Conservation (phyloP, 1,140 invertebrate genomes). For the Dryas iulia region DNA sequence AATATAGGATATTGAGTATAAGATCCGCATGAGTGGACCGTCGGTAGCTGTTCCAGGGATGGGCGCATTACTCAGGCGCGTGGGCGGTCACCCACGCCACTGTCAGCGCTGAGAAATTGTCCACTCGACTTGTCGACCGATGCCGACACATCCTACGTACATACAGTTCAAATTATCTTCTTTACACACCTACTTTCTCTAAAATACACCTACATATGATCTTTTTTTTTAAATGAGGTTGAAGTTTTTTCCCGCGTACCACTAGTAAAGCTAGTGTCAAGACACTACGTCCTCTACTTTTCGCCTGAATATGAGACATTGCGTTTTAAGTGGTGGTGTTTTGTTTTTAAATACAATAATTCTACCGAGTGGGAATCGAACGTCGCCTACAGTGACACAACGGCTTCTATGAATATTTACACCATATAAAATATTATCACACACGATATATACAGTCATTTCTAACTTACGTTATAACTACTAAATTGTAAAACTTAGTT, state of each 20-base stretch:
- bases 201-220: constrained; percentile 14
- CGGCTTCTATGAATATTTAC: no score
- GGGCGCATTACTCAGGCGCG: constrained; percentile 24
- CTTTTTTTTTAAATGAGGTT: background rate
- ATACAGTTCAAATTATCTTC: constrained; percentile 26
- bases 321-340: no score
- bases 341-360: no score
- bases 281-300: no score
- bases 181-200: constrained; percentile 36
- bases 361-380: no score
- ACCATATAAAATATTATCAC: constrained; percentile 9
- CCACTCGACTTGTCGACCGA: constrained; percentile 16
- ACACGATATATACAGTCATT: no score
- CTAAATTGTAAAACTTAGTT: background rate
- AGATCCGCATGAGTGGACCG: no score
- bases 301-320: no score
- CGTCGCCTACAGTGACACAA: no score
- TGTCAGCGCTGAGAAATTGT: constrained; percentile 40
- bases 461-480: no score
- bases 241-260: no score
- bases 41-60: constrained; percentile 25
- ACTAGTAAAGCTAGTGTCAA: no score
- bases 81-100: constrained; percentile 46
- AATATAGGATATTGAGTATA: constrained; percentile 4
- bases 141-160: constrained; percentile 27